phyloP scores from a whole-genome alignment of 2,888 invertebrate genomes.

The Cantharis flavilabris region DNA sequence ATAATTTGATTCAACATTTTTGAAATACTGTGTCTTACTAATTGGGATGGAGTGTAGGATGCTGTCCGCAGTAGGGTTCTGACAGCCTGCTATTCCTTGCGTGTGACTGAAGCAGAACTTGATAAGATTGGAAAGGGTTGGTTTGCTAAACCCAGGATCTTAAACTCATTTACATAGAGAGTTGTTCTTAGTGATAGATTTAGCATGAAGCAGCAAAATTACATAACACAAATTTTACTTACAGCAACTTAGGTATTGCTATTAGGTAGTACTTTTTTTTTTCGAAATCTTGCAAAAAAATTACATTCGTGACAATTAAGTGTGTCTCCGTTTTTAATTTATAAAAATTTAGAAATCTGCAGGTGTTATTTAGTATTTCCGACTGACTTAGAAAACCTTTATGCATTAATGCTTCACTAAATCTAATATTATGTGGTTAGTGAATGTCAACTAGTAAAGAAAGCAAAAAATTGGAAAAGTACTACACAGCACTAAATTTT shows the following conservation, averaged over 20 bases:
- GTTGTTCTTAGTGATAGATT: constrained; percentile 38
- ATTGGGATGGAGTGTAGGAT: constrained; percentile 27
- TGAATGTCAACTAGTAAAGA: constrained; percentile 25
- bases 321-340: constrained; percentile 16
- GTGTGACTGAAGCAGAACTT: constrained; percentile 38
- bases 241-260: not conserved
- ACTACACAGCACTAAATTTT: not conserved
- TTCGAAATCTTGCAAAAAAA: not conserved
- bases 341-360: constrained; percentile 25
- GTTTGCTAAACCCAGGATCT: constrained; percentile 37
- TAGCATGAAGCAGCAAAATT: constrained; percentile 34
- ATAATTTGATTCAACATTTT: not conserved
- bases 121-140: constrained; percentile 39
- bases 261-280: not conserved
- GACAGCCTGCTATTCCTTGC: constrained; percentile 37
- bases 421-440: constrained; percentile 27
- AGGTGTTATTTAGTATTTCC: constrained; percentile 22
- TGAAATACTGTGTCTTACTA: constrained; percentile 8
- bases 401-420: constrained; percentile 31
- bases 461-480: constrained; percentile 1
- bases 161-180: constrained; percentile 40
- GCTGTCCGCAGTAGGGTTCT: constrained; percentile 39
- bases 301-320: constrained; percentile 11
- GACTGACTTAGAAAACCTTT: constrained; percentile 28
- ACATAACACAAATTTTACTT: constrained; percentile 27